Percentiles rank a stretch among this genome's conserved stretches.
phyloP scores from a whole-genome alignment of 2,888 invertebrate species.

The Isotomurus palustris region DNA sequence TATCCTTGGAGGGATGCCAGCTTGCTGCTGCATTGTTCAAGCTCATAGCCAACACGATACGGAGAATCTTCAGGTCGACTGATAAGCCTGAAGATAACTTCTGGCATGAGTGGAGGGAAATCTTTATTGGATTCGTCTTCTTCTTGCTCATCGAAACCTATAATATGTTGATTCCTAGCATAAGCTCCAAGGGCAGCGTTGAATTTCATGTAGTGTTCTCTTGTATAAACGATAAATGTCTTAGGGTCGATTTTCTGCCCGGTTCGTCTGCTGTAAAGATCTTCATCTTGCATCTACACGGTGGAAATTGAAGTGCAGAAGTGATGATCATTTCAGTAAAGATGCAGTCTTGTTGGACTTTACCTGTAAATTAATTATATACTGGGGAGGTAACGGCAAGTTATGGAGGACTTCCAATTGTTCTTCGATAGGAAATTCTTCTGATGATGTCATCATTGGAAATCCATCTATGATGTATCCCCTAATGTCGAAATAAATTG shows the following conservation, averaged over 20 bases:
- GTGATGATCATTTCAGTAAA: neutral
- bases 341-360: neutral
- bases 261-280: constrained; percentile 34
- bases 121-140: constrained; percentile 7
- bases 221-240: constrained; percentile 26
- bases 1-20: constrained; percentile 28
- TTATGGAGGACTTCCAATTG: constrained; percentile 26
- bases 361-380: constrained; percentile 12
- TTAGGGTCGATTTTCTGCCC: constrained; percentile 36
- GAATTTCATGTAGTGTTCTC: constrained; percentile 26
- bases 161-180: neutral
- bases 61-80: constrained; percentile 38
- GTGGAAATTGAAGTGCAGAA: neutral
- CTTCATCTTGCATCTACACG: constrained; percentile 39
- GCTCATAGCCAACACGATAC: constrained; percentile 28
- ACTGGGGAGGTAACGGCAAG: constrained; percentile 25
- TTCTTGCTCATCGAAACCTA: constrained; percentile 1
- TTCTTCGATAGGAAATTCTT: constrained; percentile 44
- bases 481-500: constrained; percentile 43
- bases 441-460: constrained; percentile 58
- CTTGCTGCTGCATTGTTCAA: constrained; percentile 29
- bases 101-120: constrained; percentile 19
- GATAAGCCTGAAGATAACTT: constrained; percentile 29
- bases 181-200: constrained; percentile 10
- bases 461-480: constrained; percentile 64